A percentile compares a stretch with the other conserved stretches of the same genome.
Evolutionary conservation across 2,113 vertebrate genomes (phyloP).

Genomic region (Australoheros scitulus): DNA sequence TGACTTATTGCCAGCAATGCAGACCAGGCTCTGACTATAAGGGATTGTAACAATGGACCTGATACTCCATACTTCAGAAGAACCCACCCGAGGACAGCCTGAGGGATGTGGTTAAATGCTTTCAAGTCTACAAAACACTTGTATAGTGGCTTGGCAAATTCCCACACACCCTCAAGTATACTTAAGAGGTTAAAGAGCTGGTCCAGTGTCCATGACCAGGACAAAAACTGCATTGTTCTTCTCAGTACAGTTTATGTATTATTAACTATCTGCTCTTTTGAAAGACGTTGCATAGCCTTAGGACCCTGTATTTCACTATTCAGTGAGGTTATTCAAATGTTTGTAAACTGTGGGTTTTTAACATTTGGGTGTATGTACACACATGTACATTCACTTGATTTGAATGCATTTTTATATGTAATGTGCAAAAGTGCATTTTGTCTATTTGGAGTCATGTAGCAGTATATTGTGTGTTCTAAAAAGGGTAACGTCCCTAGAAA

Average conservation of each 20-base stretch:
- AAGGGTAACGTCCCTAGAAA: slow-evolving; percentile 31
- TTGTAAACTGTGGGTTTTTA: not conserved
- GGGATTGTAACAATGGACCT: not conserved
- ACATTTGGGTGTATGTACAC: not conserved
- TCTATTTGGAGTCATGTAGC: not conserved
- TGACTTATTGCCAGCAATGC: not conserved
- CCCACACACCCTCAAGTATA: not conserved
- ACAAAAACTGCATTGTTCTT: not conserved
- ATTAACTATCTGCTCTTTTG: not conserved
- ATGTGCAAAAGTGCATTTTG: not conserved
- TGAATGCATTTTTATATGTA: not conserved
- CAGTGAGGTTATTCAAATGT: not conserved
- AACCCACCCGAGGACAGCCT: not conserved
- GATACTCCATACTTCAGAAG: not conserved
- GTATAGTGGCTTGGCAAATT: not conserved
- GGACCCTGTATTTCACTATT: not conserved
- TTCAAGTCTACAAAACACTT: not conserved
- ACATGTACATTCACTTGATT: not conserved
- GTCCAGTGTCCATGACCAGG: not conserved
- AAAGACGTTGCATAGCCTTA: not conserved
- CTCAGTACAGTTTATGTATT: not conserved
- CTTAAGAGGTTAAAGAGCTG: not conserved
- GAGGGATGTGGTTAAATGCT: not conserved
- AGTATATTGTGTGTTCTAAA: not conserved
- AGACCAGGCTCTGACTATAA: not conserved